These are phyloP conservation scores for Empidonax alnorum DNA, from an alignment of 2,113 vertebrate genomes.

Conservation along the genomic window DNA sequence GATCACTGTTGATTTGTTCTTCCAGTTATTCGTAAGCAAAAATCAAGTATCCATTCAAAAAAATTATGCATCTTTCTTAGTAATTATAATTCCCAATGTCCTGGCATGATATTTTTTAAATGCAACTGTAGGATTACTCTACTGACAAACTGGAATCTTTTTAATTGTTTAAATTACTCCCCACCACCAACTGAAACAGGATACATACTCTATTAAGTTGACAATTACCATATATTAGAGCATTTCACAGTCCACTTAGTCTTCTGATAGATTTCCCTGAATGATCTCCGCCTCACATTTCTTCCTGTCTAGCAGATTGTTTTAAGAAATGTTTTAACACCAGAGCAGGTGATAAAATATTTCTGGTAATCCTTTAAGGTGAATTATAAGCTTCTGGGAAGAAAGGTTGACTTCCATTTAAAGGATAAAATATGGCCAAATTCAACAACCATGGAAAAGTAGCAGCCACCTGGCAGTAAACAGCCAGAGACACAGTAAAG, in stretches of 20 bases:
- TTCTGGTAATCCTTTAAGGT: conserved; percentile 18
- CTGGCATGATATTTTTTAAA: conserved; percentile 32
- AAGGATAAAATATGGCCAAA: neutral
- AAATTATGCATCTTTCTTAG: neutral
- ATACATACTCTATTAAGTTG: conserved; percentile 52
- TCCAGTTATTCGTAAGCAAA: neutral
- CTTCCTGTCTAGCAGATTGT: conserved; percentile 19
- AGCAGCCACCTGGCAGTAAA: neutral
- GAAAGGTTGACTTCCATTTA: neutral
- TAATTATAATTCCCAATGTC: conserved; percentile 16
- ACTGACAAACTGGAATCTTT: conserved; percentile 58
- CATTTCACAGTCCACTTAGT: conserved; percentile 64
- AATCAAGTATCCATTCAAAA: neutral
- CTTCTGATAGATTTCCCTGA: conserved; percentile 38
- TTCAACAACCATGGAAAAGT: neutral
- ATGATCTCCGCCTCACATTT: conserved; percentile 10
- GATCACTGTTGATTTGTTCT: neutral
- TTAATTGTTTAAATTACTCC: conserved; percentile 61
- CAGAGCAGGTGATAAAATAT: conserved; percentile 26
- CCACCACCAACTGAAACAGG: conserved; percentile 40
- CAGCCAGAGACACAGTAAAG: neutral
- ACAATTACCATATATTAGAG: conserved; percentile 58
- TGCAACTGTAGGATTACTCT: conserved; percentile 40
- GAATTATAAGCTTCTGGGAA: conserved; percentile 13
- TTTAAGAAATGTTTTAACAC: conserved; percentile 23